Conservation (phyloP, 2,888 invertebrate species). For the Aradus depressus region DNA sequence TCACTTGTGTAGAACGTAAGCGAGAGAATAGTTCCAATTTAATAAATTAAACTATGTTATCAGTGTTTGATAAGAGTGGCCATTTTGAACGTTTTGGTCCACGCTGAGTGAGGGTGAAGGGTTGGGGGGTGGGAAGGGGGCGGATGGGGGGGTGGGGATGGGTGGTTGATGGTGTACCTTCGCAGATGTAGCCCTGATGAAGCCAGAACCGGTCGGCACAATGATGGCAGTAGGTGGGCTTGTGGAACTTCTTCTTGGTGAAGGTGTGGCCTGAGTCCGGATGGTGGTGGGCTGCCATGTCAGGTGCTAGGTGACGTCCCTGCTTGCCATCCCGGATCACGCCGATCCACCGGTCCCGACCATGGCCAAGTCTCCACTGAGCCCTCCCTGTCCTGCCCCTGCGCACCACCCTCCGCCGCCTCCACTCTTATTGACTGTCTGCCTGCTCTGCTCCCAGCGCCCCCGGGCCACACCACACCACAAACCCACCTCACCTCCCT, state of each 20-base stretch:
- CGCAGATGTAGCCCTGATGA: conserved; percentile 99
- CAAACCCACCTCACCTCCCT: not conserved
- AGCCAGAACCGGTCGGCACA: conserved; percentile 99
- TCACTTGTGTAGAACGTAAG: too few species aligned
- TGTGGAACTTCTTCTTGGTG: conserved; percentile 99
- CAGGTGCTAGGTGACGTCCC: conserved; percentile 24
- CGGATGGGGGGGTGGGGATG: too few species aligned
- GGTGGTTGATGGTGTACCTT: conserved; percentile 90
- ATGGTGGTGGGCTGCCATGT: conserved; percentile 26
- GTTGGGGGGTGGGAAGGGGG: conserved; percentile 36
- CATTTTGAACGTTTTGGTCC: too few species aligned
- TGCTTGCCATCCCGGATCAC: conserved; percentile 20
- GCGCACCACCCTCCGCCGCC: not conserved
- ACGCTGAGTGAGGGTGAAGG: too few species aligned
- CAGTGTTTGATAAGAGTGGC: too few species aligned
- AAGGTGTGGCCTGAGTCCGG: conserved; percentile 64
- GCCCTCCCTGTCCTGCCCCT: conserved; percentile 4
- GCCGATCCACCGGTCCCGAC: not conserved
- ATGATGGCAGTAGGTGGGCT: conserved; percentile 99
- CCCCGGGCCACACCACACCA: not conserved
- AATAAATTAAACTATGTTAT: too few species aligned
- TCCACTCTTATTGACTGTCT: conserved; percentile 13
- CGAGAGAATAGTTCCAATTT: too few species aligned
- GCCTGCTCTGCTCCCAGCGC: not conserved
- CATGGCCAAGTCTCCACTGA: conserved; percentile 4